phyloP scores from a whole-genome alignment of 2,113 vertebrate species.

The Egretta garzetta region DNA sequence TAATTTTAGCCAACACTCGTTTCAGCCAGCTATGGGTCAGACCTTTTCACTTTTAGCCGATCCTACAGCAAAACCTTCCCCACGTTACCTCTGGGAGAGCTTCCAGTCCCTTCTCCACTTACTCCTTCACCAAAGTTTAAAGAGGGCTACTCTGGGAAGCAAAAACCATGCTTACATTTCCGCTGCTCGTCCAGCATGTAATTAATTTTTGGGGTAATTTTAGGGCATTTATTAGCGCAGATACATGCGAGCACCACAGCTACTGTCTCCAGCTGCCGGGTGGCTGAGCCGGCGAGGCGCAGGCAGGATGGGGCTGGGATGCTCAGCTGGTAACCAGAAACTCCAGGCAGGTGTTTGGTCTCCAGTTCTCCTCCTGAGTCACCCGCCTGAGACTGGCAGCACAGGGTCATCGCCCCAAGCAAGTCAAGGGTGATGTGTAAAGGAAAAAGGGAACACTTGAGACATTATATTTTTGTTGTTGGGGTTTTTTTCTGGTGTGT shows the following conservation, averaged over 20 bases:
- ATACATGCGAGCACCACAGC: not conserved
- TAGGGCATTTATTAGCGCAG: not conserved
- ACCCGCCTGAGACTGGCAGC: not conserved
- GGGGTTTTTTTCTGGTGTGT: not conserved
- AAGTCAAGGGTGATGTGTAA: not conserved
- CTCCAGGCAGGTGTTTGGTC: not conserved
- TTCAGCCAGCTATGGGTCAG: not conserved
- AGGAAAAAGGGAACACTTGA: not conserved
- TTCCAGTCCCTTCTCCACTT: not conserved
- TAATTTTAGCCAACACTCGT: not conserved
- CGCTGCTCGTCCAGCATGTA: not conserved
- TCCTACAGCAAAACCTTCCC: not conserved
- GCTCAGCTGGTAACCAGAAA: constrained; percentile 8
- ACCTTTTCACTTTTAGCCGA: not conserved
- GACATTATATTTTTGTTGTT: not conserved
- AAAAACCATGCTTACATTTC: not conserved
- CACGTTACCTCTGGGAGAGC: not conserved
- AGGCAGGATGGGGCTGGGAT: not conserved
- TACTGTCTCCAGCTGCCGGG: not conserved
- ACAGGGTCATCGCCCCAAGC: not conserved
- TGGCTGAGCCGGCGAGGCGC: not conserved
- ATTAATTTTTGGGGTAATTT: not conserved
- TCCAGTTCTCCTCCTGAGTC: constrained; percentile 48
- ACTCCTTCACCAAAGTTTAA: not conserved
- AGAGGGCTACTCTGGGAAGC: not conserved